Evolutionary conservation across 2,888 invertebrate species (phyloP).

Genomic region (Caprella mutica): DNA sequence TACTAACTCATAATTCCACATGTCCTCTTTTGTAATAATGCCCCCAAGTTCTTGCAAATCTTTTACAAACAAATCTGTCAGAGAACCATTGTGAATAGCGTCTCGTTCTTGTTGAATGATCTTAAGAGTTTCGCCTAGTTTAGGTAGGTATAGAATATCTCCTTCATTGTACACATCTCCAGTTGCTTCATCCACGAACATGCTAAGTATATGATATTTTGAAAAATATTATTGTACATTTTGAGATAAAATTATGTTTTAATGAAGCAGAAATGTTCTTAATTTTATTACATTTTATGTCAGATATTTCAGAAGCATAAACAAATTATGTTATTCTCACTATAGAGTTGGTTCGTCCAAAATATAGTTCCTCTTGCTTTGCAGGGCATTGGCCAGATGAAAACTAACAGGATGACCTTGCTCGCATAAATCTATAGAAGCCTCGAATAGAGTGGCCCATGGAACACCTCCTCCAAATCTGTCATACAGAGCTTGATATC

Average conservation of each 20-base stretch:
- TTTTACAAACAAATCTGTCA: slow-evolving; percentile 53
- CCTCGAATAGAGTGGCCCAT: slow-evolving; percentile 67
- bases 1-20: slow-evolving; percentile 37
- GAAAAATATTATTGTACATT: too few species aligned
- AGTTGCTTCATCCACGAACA: slow-evolving; percentile 50
- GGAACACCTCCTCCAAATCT: slow-evolving; percentile 49
- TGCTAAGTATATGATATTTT: too few species aligned
- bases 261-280: too few species aligned
- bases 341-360: slow-evolving; percentile 49
- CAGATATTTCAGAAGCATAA: too few species aligned
- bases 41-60: slow-evolving; percentile 48
- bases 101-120: slow-evolving; percentile 53
- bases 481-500: slow-evolving; percentile 58
- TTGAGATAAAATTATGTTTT: too few species aligned
- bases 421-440: slow-evolving; percentile 61
- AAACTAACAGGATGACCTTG: slow-evolving; percentile 57
- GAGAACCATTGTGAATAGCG: slow-evolving; percentile 62
- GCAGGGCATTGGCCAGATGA: slow-evolving; percentile 52
- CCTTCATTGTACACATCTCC: slow-evolving; percentile 52
- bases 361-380: slow-evolving; percentile 46
- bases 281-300: too few species aligned
- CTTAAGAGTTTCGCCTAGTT: slow-evolving; percentile 57
- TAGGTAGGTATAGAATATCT: slow-evolving; percentile 52
- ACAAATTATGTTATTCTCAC: too few species aligned
- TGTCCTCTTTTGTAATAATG: slow-evolving; percentile 38